These are phyloP conservation scores for Porphyrio hochstetteri DNA, from an alignment of 2,113 vertebrate genomes.

Conservation along the genomic window DNA sequence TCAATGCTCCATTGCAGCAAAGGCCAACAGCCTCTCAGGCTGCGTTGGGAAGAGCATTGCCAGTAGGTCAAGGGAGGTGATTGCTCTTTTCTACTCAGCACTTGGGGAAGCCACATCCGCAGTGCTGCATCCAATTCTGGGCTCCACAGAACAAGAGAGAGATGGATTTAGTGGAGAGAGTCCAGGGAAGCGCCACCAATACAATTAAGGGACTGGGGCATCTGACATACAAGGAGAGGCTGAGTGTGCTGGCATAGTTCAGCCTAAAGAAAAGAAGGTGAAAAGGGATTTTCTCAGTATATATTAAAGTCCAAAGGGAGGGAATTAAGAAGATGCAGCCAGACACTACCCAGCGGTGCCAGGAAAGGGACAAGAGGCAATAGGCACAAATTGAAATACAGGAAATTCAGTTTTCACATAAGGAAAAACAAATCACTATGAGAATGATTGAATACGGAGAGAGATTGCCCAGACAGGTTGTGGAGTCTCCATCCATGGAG, in stretches of 20 bases:
- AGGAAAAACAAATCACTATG: not conserved
- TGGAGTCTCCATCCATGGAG: not conserved
- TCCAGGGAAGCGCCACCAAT: not conserved
- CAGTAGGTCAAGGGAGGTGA: not conserved
- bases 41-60: not conserved
- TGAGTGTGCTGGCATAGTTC: not conserved
- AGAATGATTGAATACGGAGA: not conserved
- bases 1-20: not conserved
- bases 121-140: not conserved
- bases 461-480: not conserved
- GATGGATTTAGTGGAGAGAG: not conserved
- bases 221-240: not conserved
- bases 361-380: not conserved
- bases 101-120: not conserved
- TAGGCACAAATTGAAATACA: not conserved
- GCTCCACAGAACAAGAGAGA: not conserved
- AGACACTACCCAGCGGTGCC: not conserved
- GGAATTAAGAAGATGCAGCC: not conserved
- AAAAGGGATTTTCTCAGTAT: not conserved
- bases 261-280: not conserved
- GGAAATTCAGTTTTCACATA: not conserved
- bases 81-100: not conserved
- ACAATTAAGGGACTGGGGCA: not conserved
- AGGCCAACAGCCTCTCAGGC: not conserved
- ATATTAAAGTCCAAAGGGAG: not conserved